Percentiles rank a stretch among this genome's conserved stretches.
Evolutionary conservation across 2,113 vertebrate genomes (phyloP).

Genomic region (Bujurquina vittata): DNA sequence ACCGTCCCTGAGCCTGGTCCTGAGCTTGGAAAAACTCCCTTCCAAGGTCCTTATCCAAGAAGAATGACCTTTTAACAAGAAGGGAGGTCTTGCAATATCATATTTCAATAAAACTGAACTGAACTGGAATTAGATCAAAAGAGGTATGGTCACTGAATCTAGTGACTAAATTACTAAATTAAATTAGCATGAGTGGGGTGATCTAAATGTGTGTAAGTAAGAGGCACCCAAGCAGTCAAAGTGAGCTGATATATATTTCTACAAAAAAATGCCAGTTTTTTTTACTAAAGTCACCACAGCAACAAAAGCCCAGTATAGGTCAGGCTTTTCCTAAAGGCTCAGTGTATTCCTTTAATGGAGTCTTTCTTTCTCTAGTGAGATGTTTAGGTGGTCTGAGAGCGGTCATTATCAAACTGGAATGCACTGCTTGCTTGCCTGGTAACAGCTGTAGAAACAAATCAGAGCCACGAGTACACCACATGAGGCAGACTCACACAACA

Average conservation of each 20-base stretch:
- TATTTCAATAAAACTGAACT: background rate
- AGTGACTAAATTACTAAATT: too few species aligned
- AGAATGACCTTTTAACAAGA: background rate
- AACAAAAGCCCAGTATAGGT: background rate
- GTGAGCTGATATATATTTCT: background rate
- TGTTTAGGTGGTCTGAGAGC: conserved; percentile 40
- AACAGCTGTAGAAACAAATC: conserved; percentile 41
- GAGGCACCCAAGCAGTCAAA: background rate
- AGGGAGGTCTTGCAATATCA: background rate
- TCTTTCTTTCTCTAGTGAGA: background rate
- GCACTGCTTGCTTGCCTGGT: background rate
- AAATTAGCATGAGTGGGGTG: background rate
- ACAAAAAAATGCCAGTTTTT: background rate
- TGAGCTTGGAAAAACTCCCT: background rate
- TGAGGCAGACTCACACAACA: background rate
- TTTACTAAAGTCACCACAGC: background rate
- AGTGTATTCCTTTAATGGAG: conserved; percentile 36
- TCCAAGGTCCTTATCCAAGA: background rate
- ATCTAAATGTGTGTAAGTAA: background rate
- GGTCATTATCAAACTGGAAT: conserved; percentile 38
- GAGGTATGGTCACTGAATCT: background rate
- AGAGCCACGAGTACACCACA: background rate
- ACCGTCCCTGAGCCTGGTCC: background rate
- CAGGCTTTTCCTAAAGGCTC: background rate
- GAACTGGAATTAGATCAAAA: background rate